Percentiles rank a stretch among this genome's conserved stretches.
phyloP scores from a whole-genome alignment of 2,797 vertebrate species.

The Graptemys geographica region DNA sequence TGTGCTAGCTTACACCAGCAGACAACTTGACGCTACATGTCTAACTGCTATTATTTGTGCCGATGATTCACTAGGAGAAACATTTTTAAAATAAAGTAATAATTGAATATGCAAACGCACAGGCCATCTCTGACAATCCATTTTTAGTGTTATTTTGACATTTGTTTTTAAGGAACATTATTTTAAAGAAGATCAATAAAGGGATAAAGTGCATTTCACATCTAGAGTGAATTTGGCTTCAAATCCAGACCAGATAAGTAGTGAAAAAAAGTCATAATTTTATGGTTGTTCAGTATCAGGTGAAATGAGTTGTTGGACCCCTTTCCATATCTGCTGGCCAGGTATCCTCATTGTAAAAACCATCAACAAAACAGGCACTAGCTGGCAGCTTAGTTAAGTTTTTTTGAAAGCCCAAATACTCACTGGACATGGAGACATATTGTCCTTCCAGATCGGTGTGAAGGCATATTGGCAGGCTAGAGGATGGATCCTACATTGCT shows the following conservation, averaged over 20 bases:
- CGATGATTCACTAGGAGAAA: neutral
- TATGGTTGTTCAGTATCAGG: neutral
- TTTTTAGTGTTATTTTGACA: neutral
- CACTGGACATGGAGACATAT: fast-evolving
- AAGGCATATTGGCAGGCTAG: fast-evolving
- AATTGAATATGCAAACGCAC: neutral
- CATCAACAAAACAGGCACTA: neutral
- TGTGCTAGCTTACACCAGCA: neutral
- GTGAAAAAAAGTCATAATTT: neutral
- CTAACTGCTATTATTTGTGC: neutral
- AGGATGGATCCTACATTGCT: neutral
- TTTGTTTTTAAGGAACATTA: neutral
- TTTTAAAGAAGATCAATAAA: neutral
- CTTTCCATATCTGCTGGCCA: constrained; percentile 1
- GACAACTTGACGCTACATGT: neutral
- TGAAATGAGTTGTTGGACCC: neutral
- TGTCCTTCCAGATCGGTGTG: neutral
- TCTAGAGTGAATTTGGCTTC: neutral
- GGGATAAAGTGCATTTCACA: neutral
- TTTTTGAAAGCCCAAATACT: fast-evolving
- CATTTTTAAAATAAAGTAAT: neutral
- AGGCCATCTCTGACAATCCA: neutral
- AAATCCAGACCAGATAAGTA: fast-evolving
- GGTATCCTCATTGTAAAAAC: neutral
- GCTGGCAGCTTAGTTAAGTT: neutral